These are phyloP conservation scores for Xestia sexstrigata DNA, from an alignment of 2,888 invertebrate genomes.

Conservation along the genomic window DNA sequence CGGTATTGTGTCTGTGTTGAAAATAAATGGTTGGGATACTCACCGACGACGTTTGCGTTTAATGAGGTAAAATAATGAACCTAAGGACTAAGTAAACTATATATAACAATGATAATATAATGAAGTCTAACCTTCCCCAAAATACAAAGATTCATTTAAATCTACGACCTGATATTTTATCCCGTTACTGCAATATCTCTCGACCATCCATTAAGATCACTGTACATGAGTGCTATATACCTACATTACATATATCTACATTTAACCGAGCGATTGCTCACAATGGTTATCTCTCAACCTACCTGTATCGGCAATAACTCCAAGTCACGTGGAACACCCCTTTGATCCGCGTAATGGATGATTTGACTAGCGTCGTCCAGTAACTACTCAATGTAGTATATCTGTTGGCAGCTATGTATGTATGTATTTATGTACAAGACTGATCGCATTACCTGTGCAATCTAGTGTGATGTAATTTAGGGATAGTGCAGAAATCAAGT, in stretches of 20 bases:
- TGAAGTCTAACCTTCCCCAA: neutral
- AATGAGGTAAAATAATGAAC: slow-evolving; percentile 45
- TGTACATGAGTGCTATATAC: neutral
- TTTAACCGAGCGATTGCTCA: slow-evolving; percentile 11
- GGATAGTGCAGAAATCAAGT: neutral
- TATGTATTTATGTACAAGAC: slow-evolving; percentile 1
- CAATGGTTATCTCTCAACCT: slow-evolving; percentile 22
- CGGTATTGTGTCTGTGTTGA: slow-evolving; percentile 29
- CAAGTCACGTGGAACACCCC: slow-evolving; percentile 74
- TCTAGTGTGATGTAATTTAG: slow-evolving; percentile 14
- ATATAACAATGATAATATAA: no score
- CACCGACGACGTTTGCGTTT: slow-evolving; percentile 23
- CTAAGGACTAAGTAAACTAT: neutral
- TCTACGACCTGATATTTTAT: neutral
- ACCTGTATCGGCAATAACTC: slow-evolving; percentile 62
- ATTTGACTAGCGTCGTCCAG: slow-evolving; percentile 66
- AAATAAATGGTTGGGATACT: slow-evolving; percentile 32
- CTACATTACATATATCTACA: neutral
- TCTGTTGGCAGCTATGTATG: neutral
- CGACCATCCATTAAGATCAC: slow-evolving; percentile 4
- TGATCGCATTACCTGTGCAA: slow-evolving; percentile 18
- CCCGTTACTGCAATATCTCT: neutral
- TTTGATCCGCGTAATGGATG: slow-evolving; percentile 75
- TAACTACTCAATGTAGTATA: slow-evolving; percentile 25
- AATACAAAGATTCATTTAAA: neutral